These are phyloP conservation scores for Macrostomum lignano DNA, from an alignment of 1,140 invertebrate species.

Conservation along the genomic window DNA sequence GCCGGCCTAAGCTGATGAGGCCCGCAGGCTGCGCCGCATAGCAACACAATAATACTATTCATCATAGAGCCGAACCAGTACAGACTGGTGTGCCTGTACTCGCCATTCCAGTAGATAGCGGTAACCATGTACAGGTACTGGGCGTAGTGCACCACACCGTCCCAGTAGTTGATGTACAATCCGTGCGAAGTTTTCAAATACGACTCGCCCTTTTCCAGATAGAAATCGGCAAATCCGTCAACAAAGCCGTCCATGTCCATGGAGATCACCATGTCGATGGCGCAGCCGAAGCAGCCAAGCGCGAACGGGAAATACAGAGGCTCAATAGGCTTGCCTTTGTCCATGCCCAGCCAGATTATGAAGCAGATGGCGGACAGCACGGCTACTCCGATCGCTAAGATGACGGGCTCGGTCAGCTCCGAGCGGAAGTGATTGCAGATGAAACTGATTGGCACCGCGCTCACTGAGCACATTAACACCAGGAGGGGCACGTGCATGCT, in stretches of 20 bases:
- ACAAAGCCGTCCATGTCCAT: constrained; percentile 17
- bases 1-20: no score
- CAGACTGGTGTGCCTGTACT: constrained; percentile 13
- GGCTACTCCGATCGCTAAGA: no score
- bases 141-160: constrained; percentile 15
- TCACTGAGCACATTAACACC: no score
- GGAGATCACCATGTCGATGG: constrained; percentile 14
- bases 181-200: constrained; percentile 17
- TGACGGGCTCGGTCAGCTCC: no score
- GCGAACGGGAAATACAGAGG: no score
- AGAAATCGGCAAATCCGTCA: constrained; percentile 13
- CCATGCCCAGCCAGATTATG: no score
- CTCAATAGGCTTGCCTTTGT: no score
- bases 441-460: no score
- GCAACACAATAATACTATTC: constrained; percentile 16
- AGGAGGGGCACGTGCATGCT: no score
- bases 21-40: no score
- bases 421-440: no score
- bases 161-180: constrained; percentile 17
- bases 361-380: no score
- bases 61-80: constrained; percentile 19
- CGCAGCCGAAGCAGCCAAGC: constrained; percentile 13
- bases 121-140: constrained; percentile 14
- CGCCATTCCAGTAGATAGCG: not conserved
- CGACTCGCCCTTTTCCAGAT: constrained; percentile 15